These are phyloP conservation scores for Neosilurus hyrtlii DNA, from an alignment of 2,797 vertebrate species.

Conservation along the genomic window DNA sequence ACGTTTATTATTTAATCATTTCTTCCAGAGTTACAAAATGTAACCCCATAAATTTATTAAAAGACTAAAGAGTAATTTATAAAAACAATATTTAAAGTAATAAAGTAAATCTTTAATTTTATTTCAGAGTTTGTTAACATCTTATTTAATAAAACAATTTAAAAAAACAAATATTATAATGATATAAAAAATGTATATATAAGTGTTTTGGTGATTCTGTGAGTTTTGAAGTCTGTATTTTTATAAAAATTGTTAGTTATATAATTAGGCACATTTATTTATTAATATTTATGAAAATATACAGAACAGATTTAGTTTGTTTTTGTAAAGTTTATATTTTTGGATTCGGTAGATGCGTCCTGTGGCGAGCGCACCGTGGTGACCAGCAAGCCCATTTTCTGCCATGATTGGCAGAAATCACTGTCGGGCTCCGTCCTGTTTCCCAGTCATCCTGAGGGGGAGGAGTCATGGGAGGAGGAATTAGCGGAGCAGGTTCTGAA, in stretches of 20 bases:
- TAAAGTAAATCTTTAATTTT: neutral
- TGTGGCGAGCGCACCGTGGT: conserved; percentile 9
- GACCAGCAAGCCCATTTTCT: conserved; percentile 33
- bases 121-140: neutral
- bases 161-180: too few species aligned
- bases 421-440: neutral
- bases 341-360: conserved; percentile 3
- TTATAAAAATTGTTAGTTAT: too few species aligned
- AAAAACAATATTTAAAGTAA: neutral
- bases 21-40: neutral
- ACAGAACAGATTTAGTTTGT: too few species aligned
- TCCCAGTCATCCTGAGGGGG: neutral
- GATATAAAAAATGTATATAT: too few species aligned
- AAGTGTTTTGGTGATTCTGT: too few species aligned
- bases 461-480: neutral
- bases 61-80: neutral
- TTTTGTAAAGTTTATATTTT: neutral
- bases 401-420: neutral
- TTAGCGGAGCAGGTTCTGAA: conserved; percentile 12
- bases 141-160: neutral
- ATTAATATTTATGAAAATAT: too few species aligned
- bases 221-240: too few species aligned
- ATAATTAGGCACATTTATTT: too few species aligned
- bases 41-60: neutral
- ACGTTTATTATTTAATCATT: neutral